Percentiles rank a stretch among this genome's conserved stretches.
These are phyloP conservation scores for Terrapene triunguis DNA, from an alignment of 2,113 vertebrate species.

Conservation along the genomic window DNA sequence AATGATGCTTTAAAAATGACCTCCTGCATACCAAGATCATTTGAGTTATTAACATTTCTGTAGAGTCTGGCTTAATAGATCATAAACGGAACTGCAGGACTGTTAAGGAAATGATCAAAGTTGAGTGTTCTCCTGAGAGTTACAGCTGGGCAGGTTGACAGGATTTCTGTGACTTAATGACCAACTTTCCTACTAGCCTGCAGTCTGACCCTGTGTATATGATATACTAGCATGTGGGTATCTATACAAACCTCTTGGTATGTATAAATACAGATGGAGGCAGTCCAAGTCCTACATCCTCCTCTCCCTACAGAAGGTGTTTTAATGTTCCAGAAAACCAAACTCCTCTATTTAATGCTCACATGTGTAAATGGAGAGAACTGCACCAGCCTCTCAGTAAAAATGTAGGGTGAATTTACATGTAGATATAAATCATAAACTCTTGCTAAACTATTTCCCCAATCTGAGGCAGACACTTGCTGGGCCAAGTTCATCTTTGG, in stretches of 20 bases:
- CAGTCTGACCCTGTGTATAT: neutral
- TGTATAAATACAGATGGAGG: neutral
- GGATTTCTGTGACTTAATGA: neutral
- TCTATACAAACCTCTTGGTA: neutral
- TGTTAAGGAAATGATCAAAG: neutral
- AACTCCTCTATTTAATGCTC: neutral
- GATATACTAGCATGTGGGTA: neutral
- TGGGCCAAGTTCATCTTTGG: neutral
- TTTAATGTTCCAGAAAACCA: neutral
- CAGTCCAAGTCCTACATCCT: neutral
- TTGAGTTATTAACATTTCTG: neutral
- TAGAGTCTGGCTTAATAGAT: neutral
- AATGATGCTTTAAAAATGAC: constrained; percentile 30
- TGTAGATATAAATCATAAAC: neutral
- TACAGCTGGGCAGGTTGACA: neutral
- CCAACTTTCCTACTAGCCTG: neutral
- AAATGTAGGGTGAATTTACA: neutral
- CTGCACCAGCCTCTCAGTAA: neutral
- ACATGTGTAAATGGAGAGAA: neutral
- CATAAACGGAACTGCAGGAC: neutral
- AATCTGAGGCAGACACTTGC: neutral
- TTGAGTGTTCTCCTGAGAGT: neutral
- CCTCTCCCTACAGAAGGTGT: neutral
- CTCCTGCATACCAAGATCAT: neutral
- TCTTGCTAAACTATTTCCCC: neutral